phyloP scores from a whole-genome alignment of 2,888 invertebrate species.

The Ornithoptera priamus region DNA sequence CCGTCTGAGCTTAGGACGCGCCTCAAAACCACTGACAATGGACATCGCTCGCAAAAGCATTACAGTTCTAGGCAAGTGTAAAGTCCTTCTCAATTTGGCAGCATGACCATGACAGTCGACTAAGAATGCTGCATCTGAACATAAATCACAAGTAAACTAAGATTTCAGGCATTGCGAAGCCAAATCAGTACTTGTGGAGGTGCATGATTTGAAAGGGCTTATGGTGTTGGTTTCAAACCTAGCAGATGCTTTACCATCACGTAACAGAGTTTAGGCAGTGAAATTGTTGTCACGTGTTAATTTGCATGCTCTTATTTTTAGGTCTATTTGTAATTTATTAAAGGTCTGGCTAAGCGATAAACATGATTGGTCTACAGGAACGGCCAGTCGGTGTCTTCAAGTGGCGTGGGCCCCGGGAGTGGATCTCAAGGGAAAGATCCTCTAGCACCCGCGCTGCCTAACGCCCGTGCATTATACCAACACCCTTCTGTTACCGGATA shows the following conservation, averaged over 20 bases:
- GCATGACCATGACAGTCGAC: slow-evolving; percentile 42
- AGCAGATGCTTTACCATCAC: neutral
- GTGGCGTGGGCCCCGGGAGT: slow-evolving; percentile 59
- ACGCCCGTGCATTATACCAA: slow-evolving; percentile 66
- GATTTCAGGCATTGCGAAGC: neutral
- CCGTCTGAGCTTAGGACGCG: slow-evolving; percentile 70
- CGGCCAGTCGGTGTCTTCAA: slow-evolving; percentile 62
- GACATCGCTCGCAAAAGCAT: slow-evolving; percentile 68
- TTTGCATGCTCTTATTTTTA: slow-evolving; percentile 8
- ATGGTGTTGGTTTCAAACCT: slow-evolving; percentile 46
- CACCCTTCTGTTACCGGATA: slow-evolving; percentile 71
- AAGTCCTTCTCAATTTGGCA: slow-evolving; percentile 81
- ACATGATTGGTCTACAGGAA: slow-evolving; percentile 53
- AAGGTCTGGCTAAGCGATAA: neutral
- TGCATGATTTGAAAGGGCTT: slow-evolving; percentile 38
- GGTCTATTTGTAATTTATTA: neutral
- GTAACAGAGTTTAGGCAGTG: neutral
- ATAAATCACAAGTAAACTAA: neutral
- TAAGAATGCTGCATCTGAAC: neutral
- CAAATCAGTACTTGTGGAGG: neutral
- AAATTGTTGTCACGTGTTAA: neutral
- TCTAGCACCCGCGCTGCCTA: slow-evolving; percentile 63
- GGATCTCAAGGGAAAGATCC: slow-evolving; percentile 73
- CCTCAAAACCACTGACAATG: slow-evolving; percentile 68
- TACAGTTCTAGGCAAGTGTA: slow-evolving; percentile 73